phyloP scores from a whole-genome alignment of 2,797 vertebrate genomes.

The Trichosurus vulpecula region DNA sequence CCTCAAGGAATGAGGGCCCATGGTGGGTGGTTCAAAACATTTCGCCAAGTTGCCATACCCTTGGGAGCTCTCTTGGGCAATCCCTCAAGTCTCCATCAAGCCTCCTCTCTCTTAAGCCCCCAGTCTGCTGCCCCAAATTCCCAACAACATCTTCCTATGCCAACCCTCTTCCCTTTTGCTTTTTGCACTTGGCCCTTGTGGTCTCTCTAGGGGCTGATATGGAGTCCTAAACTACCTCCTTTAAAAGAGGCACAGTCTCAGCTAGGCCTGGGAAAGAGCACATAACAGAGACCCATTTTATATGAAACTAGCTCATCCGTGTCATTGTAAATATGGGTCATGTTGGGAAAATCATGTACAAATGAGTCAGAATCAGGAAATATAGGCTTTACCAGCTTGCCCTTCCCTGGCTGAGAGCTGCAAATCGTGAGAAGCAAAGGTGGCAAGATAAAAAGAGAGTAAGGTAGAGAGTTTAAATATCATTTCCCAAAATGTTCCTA shows the following conservation, averaged over 20 bases:
- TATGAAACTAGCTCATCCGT: constrained; percentile 49
- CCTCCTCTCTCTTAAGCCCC: not conserved
- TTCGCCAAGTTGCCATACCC: not conserved
- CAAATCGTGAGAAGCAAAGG: constrained; percentile 60
- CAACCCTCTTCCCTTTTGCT: not conserved
- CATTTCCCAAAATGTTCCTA: constrained; percentile 60
- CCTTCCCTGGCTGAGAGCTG: constrained; percentile 19
- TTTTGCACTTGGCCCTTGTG: not conserved
- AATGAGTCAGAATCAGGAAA: constrained; percentile 56
- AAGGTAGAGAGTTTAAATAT: constrained; percentile 60
- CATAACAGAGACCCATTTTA: constrained; percentile 16
- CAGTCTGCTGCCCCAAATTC: not conserved
- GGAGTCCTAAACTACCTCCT: constrained; percentile 18
- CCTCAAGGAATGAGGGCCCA: not conserved
- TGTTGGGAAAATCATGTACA: constrained; percentile 49
- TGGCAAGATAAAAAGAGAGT: constrained; percentile 45
- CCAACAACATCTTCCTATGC: not conserved
- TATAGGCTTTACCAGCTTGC: constrained; percentile 22
- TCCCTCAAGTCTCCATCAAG: not conserved
- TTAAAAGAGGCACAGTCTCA: constrained; percentile 36
- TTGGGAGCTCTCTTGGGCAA: not conserved
- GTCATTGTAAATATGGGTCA: constrained; percentile 45
- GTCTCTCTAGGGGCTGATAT: constrained; percentile 9
- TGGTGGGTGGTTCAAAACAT: not conserved
- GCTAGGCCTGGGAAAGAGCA: constrained; percentile 22